Base-by-base conservation (phyloP, 2,797 vertebrate genomes). In the Pseudocheirus occidentalis region DNA sequence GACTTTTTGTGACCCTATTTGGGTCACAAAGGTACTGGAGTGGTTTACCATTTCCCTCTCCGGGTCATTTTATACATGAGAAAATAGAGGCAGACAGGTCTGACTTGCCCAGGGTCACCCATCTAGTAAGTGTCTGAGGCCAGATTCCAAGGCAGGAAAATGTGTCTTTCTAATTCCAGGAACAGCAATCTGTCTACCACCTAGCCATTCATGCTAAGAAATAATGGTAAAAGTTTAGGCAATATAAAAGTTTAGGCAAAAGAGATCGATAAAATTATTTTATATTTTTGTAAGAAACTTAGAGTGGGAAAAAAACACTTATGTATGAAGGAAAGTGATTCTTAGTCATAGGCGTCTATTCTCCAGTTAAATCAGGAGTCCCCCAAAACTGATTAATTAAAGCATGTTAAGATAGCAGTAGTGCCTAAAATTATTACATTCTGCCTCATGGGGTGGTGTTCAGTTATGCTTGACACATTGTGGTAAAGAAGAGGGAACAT, bases 101-200 rank as follows among this genome's bases (percentile, higher is more conserved):
- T 24, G 18, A 40, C 21, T 46, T 81, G 18, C 21, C 73, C 73
- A 81, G 11, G 6, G 5, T 46, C n/a, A 27, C 73, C 24, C 21
- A 81, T 21, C 21, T 73, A 73, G 34, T 18, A 9, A 40, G 16
- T 40, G n/a, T 40, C 66, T 81, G n/a, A 40, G 27, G 5, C 14
- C 9, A n/a, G 14, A 73, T 73, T 73, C 18, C 4, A 18, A 40
- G 7, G 46, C 73, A 46, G 21, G 3, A 81, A 40, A n/a, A 40
- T 40, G 62, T 18, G n/a, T 24, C 18, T 81, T 81, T 12, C 5
- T 40, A 21, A 46, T 1, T 24, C 3, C 18, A 81, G 0, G 6
- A 3, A 0, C 0, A 0, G 1, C 18, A 21, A 0, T 81, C 5
- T 46, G 46, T 3, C 21, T 0, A 81, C 21, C 5, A 40, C 66